Percentiles rank a stretch among this genome's conserved stretches.
These are phyloP conservation scores for Tyria jacobaeae DNA, from an alignment of 2,888 invertebrate species.

Conservation along the genomic window DNA sequence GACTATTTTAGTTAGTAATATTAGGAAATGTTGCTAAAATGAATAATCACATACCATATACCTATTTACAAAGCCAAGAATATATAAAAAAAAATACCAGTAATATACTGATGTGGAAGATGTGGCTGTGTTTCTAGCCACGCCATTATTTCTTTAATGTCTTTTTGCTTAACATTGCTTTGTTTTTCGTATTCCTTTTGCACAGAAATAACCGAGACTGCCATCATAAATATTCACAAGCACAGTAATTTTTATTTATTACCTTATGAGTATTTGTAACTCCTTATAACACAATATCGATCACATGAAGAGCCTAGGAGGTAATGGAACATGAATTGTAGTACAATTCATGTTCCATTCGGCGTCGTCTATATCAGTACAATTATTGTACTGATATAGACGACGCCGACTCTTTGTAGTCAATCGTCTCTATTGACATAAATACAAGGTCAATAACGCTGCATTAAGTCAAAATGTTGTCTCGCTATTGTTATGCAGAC, in stretches of 20 bases:
- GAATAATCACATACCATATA: no score
- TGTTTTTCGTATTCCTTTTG: conserved; percentile 85
- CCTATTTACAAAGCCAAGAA: background rate
- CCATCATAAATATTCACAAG: conserved; percentile 47
- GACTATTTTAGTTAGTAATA: no score
- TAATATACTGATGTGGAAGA: conserved; percentile 80
- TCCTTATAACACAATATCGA: conserved; percentile 15
- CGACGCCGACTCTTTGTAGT: conserved; percentile 39
- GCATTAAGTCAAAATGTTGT: conserved; percentile 9
- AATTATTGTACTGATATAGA: conserved; percentile 21
- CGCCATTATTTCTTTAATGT: conserved; percentile 83
- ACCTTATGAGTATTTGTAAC: conserved; percentile 7
- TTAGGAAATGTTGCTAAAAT: no score
- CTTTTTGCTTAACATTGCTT: conserved; percentile 84
- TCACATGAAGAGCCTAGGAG: conserved; percentile 31
- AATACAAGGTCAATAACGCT: conserved; percentile 39
- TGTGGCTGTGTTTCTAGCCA: conserved; percentile 89
- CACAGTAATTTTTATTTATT: conserved; percentile 9
- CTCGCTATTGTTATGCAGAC: background rate
- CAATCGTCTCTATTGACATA: conserved; percentile 43
- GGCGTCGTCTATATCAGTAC: no score
- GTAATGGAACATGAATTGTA: conserved; percentile 43
- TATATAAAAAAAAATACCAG: conserved; percentile 61
- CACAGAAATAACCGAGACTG: conserved; percentile 44
- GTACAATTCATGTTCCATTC: no score